phyloP scores from a whole-genome alignment of 2,797 vertebrate species.

The Pantherophis alleghaniensis region DNA sequence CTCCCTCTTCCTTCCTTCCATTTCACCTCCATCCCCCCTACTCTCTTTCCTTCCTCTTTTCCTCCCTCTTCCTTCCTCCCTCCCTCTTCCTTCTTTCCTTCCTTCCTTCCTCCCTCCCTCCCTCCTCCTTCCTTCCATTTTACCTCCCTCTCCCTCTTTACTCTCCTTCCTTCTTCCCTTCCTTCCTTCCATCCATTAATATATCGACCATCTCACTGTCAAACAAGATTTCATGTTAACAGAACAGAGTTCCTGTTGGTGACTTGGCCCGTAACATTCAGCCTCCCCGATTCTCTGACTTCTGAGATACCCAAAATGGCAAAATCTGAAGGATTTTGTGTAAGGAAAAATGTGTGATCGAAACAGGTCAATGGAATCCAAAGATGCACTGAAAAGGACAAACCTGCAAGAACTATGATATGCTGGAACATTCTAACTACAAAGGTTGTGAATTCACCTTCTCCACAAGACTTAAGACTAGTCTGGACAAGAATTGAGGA shows the following conservation, averaged over 20 bases:
- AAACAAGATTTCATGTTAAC: neutral
- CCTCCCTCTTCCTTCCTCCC: too few relatives aligned
- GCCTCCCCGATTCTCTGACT: neutral
- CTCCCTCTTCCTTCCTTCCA: too few relatives aligned
- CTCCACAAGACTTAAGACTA: neutral
- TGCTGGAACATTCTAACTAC: neutral
- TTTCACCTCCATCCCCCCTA: too few relatives aligned
- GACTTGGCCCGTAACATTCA: neutral
- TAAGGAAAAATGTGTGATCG: neutral
- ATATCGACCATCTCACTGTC: neutral
- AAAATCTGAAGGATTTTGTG: neutral
- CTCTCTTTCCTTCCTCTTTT: too few relatives aligned
- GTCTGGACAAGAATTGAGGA: neutral
- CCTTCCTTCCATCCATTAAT: neutral
- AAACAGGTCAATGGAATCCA: neutral
- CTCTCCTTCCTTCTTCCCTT: neutral
- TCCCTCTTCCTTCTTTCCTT: neutral
- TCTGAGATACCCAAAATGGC: neutral
- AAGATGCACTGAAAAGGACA: neutral
- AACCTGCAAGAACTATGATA: neutral
- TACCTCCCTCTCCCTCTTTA: neutral
- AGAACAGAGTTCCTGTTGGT: neutral
- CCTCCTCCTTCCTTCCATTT: conserved; percentile 45
- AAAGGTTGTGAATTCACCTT: neutral
- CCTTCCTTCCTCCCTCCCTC: conserved; percentile 47